Evolutionary conservation across 2,113 vertebrate genomes (phyloP), one percentile per base, ranked within the genome.

Genomic region (Odontesthes bonariensis): DNA sequence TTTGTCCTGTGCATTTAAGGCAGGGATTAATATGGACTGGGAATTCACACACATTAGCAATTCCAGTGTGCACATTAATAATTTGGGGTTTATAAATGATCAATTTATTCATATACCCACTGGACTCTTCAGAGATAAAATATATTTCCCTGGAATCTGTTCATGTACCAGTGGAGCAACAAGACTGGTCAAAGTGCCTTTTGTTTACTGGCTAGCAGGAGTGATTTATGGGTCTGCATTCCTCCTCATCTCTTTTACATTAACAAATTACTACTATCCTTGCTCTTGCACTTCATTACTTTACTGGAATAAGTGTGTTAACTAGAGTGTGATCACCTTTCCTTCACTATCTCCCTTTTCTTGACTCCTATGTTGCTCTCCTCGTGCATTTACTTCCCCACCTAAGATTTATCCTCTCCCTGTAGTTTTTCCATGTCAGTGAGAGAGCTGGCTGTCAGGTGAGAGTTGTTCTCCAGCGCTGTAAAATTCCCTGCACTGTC

Each of bases 401-500:
- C 51, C 38, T 55, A 40, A 83, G 90, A 92, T 92, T 87, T 81
- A 89, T 92, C 66, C 40, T 61, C 52, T 82, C 65, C 46, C 58
- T 69, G 51, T 88, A 64, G 82, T 86, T 86, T 78, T 83, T 23
- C 72, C 65, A 66, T 87, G 75, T 74, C 65, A 52, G 44, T 66
- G 79, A 88, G 81, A 83, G 69, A 87, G 60, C 81, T 76, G 72
- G 88, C 89, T 88, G 83, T 88, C 87, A 75, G 47, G 68, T 84
- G 56, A 78, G 81, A 83, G 73, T 73, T 88, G 75, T 80, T 80
- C 82, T 83, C 68, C 52, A 27, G 69, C 58, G 77, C 66, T 74
- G 74, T 79, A 73, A 85, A 88, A 89, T 73, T 82, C 81, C 77
- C 75, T 81, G 51, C 47, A 38, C 79, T 83, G 87, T 91, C 79